A percentile compares a stretch with the other conserved stretches of the same genome.
phyloP scores from a whole-genome alignment of 2,797 vertebrate species.

The Urophycis tenuis region DNA sequence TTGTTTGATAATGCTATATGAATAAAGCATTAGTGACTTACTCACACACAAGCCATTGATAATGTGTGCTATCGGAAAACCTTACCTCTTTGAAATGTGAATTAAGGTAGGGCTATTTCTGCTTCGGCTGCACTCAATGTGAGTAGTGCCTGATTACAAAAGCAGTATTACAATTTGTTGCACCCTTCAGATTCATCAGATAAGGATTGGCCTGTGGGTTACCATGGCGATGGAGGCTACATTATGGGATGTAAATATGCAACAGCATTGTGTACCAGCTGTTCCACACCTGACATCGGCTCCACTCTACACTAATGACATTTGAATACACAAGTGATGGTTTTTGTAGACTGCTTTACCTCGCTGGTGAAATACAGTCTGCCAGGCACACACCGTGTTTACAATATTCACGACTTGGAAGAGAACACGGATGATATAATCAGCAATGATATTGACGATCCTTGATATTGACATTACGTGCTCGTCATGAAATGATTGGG shows the following conservation, averaged over 20 bases:
- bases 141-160: not conserved
- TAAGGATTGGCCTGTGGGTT: constrained; percentile 39
- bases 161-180: constrained; percentile 24
- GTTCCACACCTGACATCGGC: constrained; percentile 41
- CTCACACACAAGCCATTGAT: not conserved
- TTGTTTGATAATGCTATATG: not conserved
- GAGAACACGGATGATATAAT: constrained; percentile 36
- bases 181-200: constrained; percentile 27
- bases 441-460: not conserved
- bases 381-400: not conserved
- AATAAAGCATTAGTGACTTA: not conserved
- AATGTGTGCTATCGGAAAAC: not conserved
- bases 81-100: not conserved
- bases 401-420: constrained; percentile 31
- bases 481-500: constrained; percentile 1
- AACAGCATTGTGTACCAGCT: constrained; percentile 46
- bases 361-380: constrained; percentile 1
- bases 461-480: not conserved
- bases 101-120: not conserved
- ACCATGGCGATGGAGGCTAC: constrained; percentile 41
- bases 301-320: constrained; percentile 59
- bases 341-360: constrained; percentile 17
- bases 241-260: constrained; percentile 47
- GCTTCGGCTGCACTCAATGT: not conserved
- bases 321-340: constrained; percentile 60